A percentile compares a stretch with the other conserved stretches of the same genome.
These are phyloP conservation scores for Bradypodion ventrale DNA, from an alignment of 2,797 vertebrate species.

Conservation along the genomic window DNA sequence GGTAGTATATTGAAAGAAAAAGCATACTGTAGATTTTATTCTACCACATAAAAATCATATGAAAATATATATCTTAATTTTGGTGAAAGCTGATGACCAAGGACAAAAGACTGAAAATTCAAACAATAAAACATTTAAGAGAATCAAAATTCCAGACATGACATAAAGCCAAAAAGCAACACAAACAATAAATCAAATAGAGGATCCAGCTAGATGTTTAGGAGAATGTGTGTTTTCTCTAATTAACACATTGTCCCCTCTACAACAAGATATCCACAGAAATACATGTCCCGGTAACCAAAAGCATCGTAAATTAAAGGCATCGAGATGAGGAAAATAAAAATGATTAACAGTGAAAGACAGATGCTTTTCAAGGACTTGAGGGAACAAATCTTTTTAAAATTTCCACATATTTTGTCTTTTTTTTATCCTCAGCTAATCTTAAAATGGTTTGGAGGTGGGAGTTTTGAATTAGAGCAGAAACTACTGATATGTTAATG, in stretches of 20 bases:
- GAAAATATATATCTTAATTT: background rate
- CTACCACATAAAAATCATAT: background rate
- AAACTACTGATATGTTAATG: background rate
- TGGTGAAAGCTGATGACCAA: background rate
- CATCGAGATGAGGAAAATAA: too few species aligned
- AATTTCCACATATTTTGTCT: too few species aligned
- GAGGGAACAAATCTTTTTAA: too few species aligned
- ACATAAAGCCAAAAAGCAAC: background rate
- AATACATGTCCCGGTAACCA: too few species aligned
- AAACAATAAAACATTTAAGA: background rate
- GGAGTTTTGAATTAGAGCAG: background rate
- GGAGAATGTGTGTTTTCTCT: too few species aligned
- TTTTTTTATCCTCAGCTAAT: too few species aligned
- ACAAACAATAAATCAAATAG: background rate
- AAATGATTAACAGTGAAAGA: too few species aligned
- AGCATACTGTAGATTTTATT: slow-evolving; percentile 1
- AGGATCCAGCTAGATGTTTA: background rate
- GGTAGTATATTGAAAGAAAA: background rate
- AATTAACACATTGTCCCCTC: too few species aligned
- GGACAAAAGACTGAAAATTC: background rate
- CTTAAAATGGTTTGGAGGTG: too few species aligned
- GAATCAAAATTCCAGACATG: background rate
- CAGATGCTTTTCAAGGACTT: too few species aligned
- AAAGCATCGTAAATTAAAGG: too few species aligned
- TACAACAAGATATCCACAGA: too few species aligned